Conservation (phyloP, 2,113 vertebrate species). For the Pardalotus punctatus region DNA sequence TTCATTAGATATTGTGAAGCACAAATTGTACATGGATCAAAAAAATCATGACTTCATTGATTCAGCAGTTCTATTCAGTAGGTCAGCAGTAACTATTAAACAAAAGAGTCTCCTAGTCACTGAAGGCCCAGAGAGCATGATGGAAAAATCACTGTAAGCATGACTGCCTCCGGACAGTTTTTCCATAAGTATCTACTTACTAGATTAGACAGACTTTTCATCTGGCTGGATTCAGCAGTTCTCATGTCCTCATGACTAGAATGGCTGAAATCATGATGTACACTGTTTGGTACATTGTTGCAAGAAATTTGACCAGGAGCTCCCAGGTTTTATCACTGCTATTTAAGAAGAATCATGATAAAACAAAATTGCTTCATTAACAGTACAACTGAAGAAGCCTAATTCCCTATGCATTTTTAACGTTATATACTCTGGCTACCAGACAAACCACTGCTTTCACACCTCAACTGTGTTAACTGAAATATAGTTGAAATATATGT, state of each 20-base stretch:
- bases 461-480: not conserved
- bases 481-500: not conserved
- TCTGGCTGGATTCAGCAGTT: not conserved
- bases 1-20: not conserved
- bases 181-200: not conserved
- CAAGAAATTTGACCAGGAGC: not conserved
- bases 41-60: not conserved
- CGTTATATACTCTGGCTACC: not conserved
- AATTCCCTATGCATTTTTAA: not conserved
- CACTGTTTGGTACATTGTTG: not conserved
- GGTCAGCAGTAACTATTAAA: conserved; percentile 2
- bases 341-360: not conserved
- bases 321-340: not conserved
- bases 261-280: not conserved
- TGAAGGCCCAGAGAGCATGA: not conserved
- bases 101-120: not conserved
- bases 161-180: not conserved
- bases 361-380: not conserved
- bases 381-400: not conserved
- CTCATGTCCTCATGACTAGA: not conserved
- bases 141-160: not conserved
- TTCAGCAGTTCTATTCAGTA: conserved; percentile 11
- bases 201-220: not conserved
- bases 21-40: not conserved
- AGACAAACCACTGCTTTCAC: not conserved